Base-by-base conservation (phyloP, 2,797 vertebrate species). In the Gambelia wislizenii region DNA sequence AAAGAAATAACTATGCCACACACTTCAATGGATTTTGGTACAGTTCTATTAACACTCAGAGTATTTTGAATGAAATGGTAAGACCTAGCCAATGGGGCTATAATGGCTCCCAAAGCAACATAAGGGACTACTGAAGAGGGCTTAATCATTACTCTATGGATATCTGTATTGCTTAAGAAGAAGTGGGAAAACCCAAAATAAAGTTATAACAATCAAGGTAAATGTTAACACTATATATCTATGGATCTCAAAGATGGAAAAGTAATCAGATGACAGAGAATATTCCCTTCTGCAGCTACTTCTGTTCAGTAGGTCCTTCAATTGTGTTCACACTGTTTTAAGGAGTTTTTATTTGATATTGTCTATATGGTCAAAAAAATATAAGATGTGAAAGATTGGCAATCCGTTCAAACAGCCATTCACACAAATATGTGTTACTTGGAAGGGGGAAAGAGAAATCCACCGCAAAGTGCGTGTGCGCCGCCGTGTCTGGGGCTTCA, bases 11-110 rank as follows among this genome's bases (percentile, higher is more conserved):
- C 39, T 84, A 44, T 14, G 33, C 75, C 78, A 69, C 64, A 67
- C 44, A 83, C 70, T 88, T 88, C 87, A 79, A 44, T 84, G 61
- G 54, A 70, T 79, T 84, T 89, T 44, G 56, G 64, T 89, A 49
- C 75, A 78, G 36, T 79, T 89, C 83, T 84, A 89, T 89, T 89
- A 89, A 84, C 14, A 1, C 30, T 89, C 61, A 30, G 25, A 14
- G 44, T 56, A 54, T 89, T 89, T 84, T 79, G 39, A 44, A 78
- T 59, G 39, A 84, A 84, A 78, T 30, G 22, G 22, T 84, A 30
- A 82, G 70, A 84, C 67, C 75, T 70, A 70, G 59, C 64, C 82
- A 78, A 42, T 84, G 64, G 39, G 64, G 20, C 79, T 78, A 83
- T 84, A 84, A 89, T 79, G 20, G 64, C 36, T 84, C 70, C 75